Evolutionary conservation across 2,888 invertebrate genomes (phyloP).

Genomic region (Diplolepis rosae): DNA sequence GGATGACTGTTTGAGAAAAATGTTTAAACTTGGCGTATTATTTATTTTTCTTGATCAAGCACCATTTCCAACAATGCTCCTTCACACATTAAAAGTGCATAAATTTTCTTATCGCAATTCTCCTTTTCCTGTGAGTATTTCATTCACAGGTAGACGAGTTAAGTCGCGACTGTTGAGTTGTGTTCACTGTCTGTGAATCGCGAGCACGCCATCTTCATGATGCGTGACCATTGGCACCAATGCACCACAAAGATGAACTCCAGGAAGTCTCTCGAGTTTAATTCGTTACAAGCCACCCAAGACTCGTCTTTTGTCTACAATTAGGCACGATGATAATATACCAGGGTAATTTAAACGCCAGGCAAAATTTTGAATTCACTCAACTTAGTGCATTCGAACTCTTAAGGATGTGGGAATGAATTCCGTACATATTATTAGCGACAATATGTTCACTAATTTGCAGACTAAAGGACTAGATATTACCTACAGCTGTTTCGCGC

Average conservation of each 20-base stretch:
- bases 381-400: background rate
- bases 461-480: background rate
- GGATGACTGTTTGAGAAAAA: no score
- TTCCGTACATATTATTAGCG: slow-evolving; percentile 16
- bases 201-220: slow-evolving; percentile 52
- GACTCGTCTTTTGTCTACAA: slow-evolving; percentile 11
- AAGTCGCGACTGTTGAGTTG: slow-evolving; percentile 24
- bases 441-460: slow-evolving; percentile 7
- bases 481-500: slow-evolving; percentile 3
- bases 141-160: slow-evolving; percentile 15
- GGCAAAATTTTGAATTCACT: background rate
- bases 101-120: slow-evolving; percentile 21
- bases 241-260: slow-evolving; percentile 29
- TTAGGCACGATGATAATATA: slow-evolving; percentile 25
- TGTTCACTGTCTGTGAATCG: slow-evolving; percentile 42
- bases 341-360: slow-evolving; percentile 25
- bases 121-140: slow-evolving; percentile 22
- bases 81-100: background rate
- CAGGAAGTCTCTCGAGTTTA: slow-evolving; percentile 30
- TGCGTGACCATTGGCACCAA: slow-evolving; percentile 56
- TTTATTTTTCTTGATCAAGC: background rate
- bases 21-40: no score
- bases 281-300: slow-evolving; percentile 17
- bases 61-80: background rate
- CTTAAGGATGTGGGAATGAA: background rate